Evolutionary conservation across 92 coral and sea anemone genomes (phyloP).

Genomic region (Paragorgia papillata): DNA sequence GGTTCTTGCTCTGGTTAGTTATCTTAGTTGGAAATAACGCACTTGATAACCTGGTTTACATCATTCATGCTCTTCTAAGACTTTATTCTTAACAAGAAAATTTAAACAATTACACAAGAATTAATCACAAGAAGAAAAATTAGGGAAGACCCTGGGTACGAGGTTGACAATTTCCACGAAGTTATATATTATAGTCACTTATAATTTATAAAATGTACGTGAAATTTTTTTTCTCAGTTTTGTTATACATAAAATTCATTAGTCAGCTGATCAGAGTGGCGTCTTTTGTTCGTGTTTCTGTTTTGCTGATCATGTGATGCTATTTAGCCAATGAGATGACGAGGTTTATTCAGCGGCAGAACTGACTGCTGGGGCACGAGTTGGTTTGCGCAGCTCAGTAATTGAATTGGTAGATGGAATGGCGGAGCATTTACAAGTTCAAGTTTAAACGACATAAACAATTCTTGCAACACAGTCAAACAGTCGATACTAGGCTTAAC

Average conservation of each 20-base stretch:
- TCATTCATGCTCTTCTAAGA: no score
- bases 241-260: neutral
- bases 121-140: no score
- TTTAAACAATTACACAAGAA: no score
- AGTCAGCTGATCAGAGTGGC: conserved; percentile 3
- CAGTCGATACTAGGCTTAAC: conserved; percentile 14
- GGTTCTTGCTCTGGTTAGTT: no score
- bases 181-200: no score
- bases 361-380: conserved; percentile 53
- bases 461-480: conserved; percentile 31
- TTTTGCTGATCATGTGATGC: conserved; percentile 19
- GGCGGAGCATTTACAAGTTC: conserved; percentile 44
- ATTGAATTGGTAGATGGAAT: conserved; percentile 39
- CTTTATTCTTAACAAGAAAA: no score
- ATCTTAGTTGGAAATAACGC: no score
- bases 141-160: no score
- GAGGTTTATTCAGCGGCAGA: conserved; percentile 36
- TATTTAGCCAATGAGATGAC: conserved; percentile 19
- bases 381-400: conserved; percentile 45
- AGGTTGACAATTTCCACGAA: no score
- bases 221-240: neutral
- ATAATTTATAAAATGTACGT: no score
- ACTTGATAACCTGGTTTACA: no score
- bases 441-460: conserved; percentile 47
- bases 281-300: conserved; percentile 42